Evolutionary conservation across 1,140 invertebrate species (phyloP), one percentile per base, ranked within the genome.

Genomic region (Aphaenogaster ashmeadi): DNA sequence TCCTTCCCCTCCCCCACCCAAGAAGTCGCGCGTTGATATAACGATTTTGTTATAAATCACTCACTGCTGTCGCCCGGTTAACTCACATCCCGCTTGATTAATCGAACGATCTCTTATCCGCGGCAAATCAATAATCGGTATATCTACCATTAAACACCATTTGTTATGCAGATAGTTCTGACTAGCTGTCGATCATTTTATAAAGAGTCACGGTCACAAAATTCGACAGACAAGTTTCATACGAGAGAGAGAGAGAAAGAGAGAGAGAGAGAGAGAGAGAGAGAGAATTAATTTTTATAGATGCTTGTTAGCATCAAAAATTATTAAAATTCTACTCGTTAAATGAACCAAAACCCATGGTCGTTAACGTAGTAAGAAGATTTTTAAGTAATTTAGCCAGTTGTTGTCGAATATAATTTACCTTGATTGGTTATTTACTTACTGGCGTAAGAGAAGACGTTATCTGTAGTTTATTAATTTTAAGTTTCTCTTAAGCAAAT

Each of bases 11-110:
- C 11, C 3, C 38, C 8, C 38, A 9, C 54, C 9, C 3, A 21
- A 38, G 36, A 18, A 47, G 15, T 36, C 18, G 4, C 47, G 41
- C 18, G 7, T 56, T 71, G 50, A 81, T 58, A 56, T 21, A 81
- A 71, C 6, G 3, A 3, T 33, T 81, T 71, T 81, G 50, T 81
- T 81, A 71, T 81, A 81, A 81, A 81, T 71, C 50, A 81, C 50
- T 56, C 58, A 33, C 27, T 8, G 36, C 78, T 79, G 78, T 41
- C 44, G 36, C 13, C 4, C 15, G 50, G n/a, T 47, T 54, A 71
- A 81, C 71, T 71, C 62, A 50, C 41, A 67, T 80, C 47, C 13
- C 36, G 50, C 38, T 71, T 81, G 79, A 81, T 81, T 81, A 81
- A 81, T 81, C 38, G 58, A 33, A 36, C 41, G 75, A 15, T 81